phyloP scores from a whole-genome alignment of 2,888 invertebrate genomes.

The Muscina levida region DNA sequence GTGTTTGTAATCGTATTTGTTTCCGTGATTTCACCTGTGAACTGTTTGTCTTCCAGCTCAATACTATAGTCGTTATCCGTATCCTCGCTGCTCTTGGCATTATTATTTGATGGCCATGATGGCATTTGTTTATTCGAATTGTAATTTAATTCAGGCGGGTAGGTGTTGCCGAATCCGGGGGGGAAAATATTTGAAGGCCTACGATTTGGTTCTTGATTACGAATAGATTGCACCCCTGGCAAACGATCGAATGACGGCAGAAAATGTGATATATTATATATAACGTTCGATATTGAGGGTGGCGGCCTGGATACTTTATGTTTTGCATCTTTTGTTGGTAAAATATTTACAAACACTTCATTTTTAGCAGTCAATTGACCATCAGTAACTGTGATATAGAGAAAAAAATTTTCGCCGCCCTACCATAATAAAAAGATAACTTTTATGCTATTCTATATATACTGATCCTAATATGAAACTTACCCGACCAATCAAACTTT shows the following conservation, averaged over 20 bases:
- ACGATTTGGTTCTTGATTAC: slow-evolving; percentile 74
- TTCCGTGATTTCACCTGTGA: slow-evolving; percentile 37
- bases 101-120: slow-evolving; percentile 52
- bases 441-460: not conserved
- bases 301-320: slow-evolving; percentile 72
- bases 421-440: slow-evolving; percentile 71
- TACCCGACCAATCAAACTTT: slow-evolving; percentile 88
- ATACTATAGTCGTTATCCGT: slow-evolving; percentile 62
- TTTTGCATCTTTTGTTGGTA: slow-evolving; percentile 66
- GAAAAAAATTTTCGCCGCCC: slow-evolving; percentile 85
- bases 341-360: slow-evolving; percentile 85
- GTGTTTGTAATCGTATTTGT: slow-evolving; percentile 61
- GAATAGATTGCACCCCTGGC: slow-evolving; percentile 78
- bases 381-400: slow-evolving; percentile 86
- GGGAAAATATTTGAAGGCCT: slow-evolving; percentile 70
- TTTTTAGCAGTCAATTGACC: slow-evolving; percentile 84
- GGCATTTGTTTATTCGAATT: slow-evolving; percentile 70
- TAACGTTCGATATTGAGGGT: slow-evolving; percentile 75
- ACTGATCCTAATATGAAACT: slow-evolving; percentile 75
- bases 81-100: slow-evolving; percentile 35
- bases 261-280: slow-evolving; percentile 76
- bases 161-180: slow-evolving; percentile 71
- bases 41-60: slow-evolving; percentile 39
- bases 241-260: slow-evolving; percentile 77
- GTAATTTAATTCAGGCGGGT: slow-evolving; percentile 78